A percentile compares a stretch with the other conserved stretches of the same genome.
phyloP scores from a whole-genome alignment of 2,888 invertebrate species.

The Macropis europaea region DNA sequence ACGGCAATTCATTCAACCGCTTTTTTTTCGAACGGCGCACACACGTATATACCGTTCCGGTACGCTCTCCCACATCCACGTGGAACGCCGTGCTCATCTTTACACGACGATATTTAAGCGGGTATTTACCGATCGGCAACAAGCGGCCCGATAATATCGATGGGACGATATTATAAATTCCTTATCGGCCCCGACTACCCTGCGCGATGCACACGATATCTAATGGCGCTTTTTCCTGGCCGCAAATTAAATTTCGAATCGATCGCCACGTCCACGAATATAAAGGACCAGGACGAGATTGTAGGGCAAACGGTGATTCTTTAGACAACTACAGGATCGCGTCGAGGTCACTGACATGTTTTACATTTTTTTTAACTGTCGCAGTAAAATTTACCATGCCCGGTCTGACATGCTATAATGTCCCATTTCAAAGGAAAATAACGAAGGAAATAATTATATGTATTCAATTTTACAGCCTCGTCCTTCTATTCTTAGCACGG shows the following conservation, averaged over 20 bases:
- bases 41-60: conserved; percentile 12
- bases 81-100: conserved; percentile 48
- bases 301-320: too few species aligned
- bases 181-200: conserved; percentile 46
- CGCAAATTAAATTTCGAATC: conserved; percentile 48
- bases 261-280: conserved; percentile 16
- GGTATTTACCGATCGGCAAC: conserved; percentile 61
- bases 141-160: conserved; percentile 55
- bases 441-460: too few species aligned
- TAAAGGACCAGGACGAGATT: too few species aligned
- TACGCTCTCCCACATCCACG: conserved; percentile 2
- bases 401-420: too few species aligned
- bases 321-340: too few species aligned
- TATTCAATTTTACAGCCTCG: too few species aligned
- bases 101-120: conserved; percentile 60
- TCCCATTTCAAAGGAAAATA: too few species aligned
- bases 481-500: too few species aligned
- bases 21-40: conserved; percentile 46
- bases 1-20: conserved; percentile 66
- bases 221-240: conserved; percentile 37
- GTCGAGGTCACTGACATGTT: too few species aligned
- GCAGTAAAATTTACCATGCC: too few species aligned
- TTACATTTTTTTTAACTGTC: too few species aligned
- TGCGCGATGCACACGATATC: conserved; percentile 48
- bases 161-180: conserved; percentile 59